These are phyloP conservation scores for Capromys pilorides DNA, from an alignment of 2,797 vertebrate species.

Conservation along the genomic window DNA sequence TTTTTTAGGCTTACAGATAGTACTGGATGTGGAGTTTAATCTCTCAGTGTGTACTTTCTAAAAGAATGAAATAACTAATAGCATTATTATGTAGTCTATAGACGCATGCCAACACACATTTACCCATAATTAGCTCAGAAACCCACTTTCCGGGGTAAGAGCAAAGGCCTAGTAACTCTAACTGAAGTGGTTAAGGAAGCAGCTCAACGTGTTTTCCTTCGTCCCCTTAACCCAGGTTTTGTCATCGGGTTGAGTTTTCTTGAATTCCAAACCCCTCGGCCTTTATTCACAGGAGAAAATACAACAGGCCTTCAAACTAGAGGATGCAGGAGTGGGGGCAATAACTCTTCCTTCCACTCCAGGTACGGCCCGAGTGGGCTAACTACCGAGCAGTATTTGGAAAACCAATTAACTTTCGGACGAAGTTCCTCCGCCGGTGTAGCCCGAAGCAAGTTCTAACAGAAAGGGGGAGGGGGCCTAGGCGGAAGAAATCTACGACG, in stretches of 20 bases:
- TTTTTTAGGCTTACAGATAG: neutral
- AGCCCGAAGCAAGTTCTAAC: constrained; percentile 53
- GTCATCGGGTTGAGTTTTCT: constrained; percentile 37
- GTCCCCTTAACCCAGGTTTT: constrained; percentile 4
- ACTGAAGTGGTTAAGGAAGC: neutral
- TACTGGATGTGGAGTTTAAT: neutral
- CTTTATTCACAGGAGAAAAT: neutral
- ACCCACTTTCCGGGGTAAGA: neutral
- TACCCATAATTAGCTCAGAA: neutral
- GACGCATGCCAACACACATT: neutral
- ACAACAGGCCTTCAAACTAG: neutral
- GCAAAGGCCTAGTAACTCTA: neutral
- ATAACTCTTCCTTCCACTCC: constrained; percentile 59
- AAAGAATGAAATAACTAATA: neutral
- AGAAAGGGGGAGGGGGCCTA: neutral
- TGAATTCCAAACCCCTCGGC: constrained; percentile 21
- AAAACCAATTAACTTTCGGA: constrained; percentile 84
- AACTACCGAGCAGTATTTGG: constrained; percentile 72
- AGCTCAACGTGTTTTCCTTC: constrained; percentile 48
- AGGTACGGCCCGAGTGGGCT: constrained; percentile 61
- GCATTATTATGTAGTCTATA: neutral
- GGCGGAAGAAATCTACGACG: constrained; percentile 24
- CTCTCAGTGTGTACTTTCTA: neutral
- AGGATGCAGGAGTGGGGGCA: neutral
- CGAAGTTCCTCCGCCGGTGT: constrained; percentile 72